Evolutionary conservation across 2,888 invertebrate genomes (phyloP), one percentile per base, ranked within the genome.

Genomic region (Drosophila prolongata): DNA sequence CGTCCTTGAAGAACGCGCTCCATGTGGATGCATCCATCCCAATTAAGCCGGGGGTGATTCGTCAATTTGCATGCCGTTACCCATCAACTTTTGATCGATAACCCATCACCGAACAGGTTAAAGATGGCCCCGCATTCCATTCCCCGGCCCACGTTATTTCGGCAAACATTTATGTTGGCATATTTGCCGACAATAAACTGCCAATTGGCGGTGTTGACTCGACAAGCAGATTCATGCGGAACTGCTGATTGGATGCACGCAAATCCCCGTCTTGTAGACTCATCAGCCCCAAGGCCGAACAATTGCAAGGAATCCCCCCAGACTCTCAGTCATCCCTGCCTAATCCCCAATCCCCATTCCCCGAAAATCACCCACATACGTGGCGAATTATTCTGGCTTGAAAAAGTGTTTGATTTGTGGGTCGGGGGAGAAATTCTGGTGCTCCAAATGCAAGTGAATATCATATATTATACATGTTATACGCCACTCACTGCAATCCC

Each of bases 131-230:
- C 13, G 14, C 13, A 38, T 58, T 8, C 30, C 6, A 8, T 30
- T 30, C 30, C 30, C 6, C 30, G 30, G 30, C 30, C 30, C 30
- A 30, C 30, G 8, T 30, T 30, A 60, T 57, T 57, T 47, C 46
- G 6, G 34, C 43, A 52, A 54, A 46, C 65, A 64, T 67, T 68
- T 40, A 54, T 60, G 60, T 60, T 53, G 42, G 16, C 50, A 74
- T 76, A 80, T 82, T 83, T 76, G 72, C 75, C 56, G 44, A 70
- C 80, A 79, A 86, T 80, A 75, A 77, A 76, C 67, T 67, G 78
- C 66, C 74, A 80, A 87, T 83, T 87, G 78, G 38, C 49, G 62
- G 40, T 78, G 69, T 83, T 86, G 75, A 80, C 78, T 76, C 59
- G 46, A 53, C 64, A 66, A 65, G 60, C 65, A 61, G 42, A 46